phyloP scores from a whole-genome alignment of 2,888 invertebrate species.

The Galerucella nymphaeae region DNA sequence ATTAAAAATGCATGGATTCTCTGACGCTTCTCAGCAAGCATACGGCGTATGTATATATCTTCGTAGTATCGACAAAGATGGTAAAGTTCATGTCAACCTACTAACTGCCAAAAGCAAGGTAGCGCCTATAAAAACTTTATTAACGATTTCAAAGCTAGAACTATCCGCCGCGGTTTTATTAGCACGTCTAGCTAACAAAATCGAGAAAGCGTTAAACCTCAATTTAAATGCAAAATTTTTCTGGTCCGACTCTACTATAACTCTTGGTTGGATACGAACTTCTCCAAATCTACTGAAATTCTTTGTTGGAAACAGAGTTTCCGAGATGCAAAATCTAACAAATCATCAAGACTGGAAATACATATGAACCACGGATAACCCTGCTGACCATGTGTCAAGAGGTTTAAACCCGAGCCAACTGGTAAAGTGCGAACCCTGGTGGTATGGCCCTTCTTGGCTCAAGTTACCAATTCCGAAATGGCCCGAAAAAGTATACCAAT shows the following conservation, averaged over 20 bases:
- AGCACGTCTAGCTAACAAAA: neutral
- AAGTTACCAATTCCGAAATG: neutral
- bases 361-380: neutral
- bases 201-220: neutral
- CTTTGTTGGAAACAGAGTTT: neutral
- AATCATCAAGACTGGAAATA: neutral
- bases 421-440: neutral
- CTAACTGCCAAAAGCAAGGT: slow-evolving; percentile 2
- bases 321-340: neutral
- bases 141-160: neutral
- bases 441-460: neutral
- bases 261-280: neutral
- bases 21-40: slow-evolving; percentile 20
- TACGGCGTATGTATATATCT: slow-evolving; percentile 26
- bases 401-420: neutral
- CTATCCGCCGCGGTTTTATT: neutral
- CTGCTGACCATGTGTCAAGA: neutral
- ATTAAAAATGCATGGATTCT: slow-evolving; percentile 25
- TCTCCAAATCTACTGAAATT: neutral
- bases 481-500: neutral
- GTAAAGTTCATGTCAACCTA: neutral
- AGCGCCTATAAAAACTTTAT: neutral
- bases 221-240: neutral
- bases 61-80: neutral
- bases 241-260: neutral